Percentiles rank a stretch among this genome's conserved stretches.
Evolutionary conservation across 1,140 invertebrate genomes (phyloP).

Genomic region (Eciton burchellii): DNA sequence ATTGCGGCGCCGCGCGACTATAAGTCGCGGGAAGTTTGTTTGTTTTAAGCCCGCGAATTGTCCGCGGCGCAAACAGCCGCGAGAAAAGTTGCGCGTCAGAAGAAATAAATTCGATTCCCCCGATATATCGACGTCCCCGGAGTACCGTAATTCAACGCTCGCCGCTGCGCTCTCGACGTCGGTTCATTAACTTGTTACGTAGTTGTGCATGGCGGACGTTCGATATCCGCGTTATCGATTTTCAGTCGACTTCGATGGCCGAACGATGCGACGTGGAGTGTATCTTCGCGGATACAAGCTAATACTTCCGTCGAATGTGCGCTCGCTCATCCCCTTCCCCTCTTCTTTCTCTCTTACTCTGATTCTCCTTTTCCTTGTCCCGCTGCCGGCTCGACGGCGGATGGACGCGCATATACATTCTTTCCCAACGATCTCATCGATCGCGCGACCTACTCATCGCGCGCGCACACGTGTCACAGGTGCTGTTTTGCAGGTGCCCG

Average conservation of each 20-base stretch:
- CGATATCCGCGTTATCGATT: conserved; percentile 55
- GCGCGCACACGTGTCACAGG: conserved; percentile 54
- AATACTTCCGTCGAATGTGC: conserved; percentile 39
- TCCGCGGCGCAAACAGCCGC: conserved; percentile 29
- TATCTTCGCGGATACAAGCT: conserved; percentile 55
- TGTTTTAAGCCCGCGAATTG: conserved; percentile 43
- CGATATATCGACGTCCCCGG: conserved; percentile 48
- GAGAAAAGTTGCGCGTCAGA: conserved; percentile 54
- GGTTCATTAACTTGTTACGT: conserved; percentile 61
- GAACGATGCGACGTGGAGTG: conserved; percentile 39
- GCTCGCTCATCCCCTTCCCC: background rate
- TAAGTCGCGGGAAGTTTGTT: conserved; percentile 20
- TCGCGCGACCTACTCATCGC: conserved; percentile 57
- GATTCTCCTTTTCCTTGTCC: background rate
- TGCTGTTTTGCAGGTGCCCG: conserved; percentile 43
- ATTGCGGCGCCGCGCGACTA: background rate
- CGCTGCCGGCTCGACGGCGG: background rate
- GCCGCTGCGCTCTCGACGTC: conserved; percentile 48
- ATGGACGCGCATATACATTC: conserved; percentile 11
- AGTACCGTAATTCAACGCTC: conserved; percentile 41
- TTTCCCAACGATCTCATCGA: conserved; percentile 56
- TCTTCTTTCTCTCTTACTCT: background rate
- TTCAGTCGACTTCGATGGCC: conserved; percentile 55
- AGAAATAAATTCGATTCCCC: conserved; percentile 38
- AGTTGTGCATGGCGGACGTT: conserved; percentile 47